A percentile compares a stretch with the other conserved stretches of the same genome.
phyloP scores from a whole-genome alignment of 2,888 invertebrate species.

The Phengaris alcon region DNA sequence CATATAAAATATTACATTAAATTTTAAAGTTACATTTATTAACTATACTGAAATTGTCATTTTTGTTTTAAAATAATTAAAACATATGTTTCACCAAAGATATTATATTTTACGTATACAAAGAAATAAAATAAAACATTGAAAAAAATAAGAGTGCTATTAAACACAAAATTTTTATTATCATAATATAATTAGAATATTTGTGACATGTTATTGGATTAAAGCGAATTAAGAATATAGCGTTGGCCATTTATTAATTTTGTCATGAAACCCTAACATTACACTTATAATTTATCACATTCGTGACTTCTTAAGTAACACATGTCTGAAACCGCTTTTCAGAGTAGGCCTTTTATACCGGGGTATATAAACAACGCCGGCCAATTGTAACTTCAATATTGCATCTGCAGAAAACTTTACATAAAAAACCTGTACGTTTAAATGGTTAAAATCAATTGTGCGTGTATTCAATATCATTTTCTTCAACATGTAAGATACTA shows the following conservation, averaged over 20 bases:
- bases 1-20: neutral
- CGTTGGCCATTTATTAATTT: neutral
- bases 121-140: neutral
- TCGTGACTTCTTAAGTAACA: constrained; percentile 19
- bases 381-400: neutral
- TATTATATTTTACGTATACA: constrained; percentile 1
- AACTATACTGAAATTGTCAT: neutral
- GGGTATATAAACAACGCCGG: neutral
- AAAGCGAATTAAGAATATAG: constrained; percentile 1
- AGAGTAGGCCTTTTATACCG: constrained; percentile 11
- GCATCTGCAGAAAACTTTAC: neutral
- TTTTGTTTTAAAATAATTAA: neutral
- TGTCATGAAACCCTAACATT: constrained; percentile 21
- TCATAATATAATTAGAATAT: neutral
- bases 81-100: neutral
- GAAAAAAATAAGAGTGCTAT: neutral
- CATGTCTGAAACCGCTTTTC: constrained; percentile 1
- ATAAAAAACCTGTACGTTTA: neutral
- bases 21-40: constrained; percentile 1
- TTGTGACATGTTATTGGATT: constrained; percentile 7
- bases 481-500: neutral
- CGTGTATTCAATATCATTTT: neutral
- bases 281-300: constrained; percentile 11
- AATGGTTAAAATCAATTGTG: neutral
- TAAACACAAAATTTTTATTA: neutral